Evolutionary conservation across 2,888 invertebrate genomes (phyloP), one percentile per base, ranked within the genome.

Genomic region (Cataglyphis albicans): DNA sequence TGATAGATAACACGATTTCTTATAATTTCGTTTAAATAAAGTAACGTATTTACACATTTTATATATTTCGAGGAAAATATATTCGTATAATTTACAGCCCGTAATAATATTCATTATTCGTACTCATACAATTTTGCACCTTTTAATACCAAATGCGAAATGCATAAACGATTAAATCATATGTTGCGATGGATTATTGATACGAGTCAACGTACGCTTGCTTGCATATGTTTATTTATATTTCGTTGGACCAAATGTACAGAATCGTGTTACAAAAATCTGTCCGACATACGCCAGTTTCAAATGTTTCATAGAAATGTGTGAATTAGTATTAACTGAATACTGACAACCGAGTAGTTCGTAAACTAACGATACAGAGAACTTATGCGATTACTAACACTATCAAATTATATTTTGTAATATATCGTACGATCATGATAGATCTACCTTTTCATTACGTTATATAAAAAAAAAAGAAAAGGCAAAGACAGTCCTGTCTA

Each of bases 341-440:
- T 21, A 29, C 38, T 12, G 63, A 74, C 35, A 63, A 65, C 9
- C 57, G 80, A 86, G 52, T 65, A 44, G 76, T 73, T 70, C 35
- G 52, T 63, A 82, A 85, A 90, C 83, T 81, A 89, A 89, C 82
- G 84, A 55, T 74, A 70, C 70, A 85, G 82, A 73, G 81, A 90
- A 91, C 91, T 91, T 89, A 92, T 80, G 70, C 81, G 74, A 84
- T 86, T 91, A 90, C 81, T 91, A 91, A 91, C 89, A 91, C 90
- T 90, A 91, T 85, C 55, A 90, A 91, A 88, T 84, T 61, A 85
- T 81, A 88, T 85, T 75, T 86, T 87, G 70, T 84, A 86, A 81
- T 87, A 85, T 55, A 57, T 59, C 18, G 15, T 76, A 59, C 67
- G 82, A 52, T 83, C 87, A 85, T 84, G 83, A 48, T 90, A 89